phyloP scores from a whole-genome alignment of 2,113 vertebrate species.

The Phrynosoma platyrhinos region DNA sequence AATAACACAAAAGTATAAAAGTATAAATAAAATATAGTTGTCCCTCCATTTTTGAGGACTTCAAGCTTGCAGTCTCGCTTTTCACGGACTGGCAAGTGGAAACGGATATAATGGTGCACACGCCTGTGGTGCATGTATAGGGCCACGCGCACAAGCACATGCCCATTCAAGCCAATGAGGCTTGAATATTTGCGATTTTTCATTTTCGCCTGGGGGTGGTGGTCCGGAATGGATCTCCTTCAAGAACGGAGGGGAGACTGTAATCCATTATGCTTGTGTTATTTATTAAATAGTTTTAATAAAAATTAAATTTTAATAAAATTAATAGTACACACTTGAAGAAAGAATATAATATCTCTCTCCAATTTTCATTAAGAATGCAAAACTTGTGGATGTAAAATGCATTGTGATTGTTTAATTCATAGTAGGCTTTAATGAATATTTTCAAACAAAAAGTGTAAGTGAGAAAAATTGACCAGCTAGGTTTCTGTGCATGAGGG shows the following conservation, averaged over 20 bases:
- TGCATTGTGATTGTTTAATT: slow-evolving; percentile 49
- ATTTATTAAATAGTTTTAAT: slow-evolving; percentile 7
- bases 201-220: no score
- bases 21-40: background rate
- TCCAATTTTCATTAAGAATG: slow-evolving; percentile 47
- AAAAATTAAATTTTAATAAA: slow-evolving; percentile 11
- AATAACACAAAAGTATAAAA: slow-evolving; percentile 3
- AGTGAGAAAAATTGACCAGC: background rate
- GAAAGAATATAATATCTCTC: background rate
- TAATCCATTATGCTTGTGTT: background rate
- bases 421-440: slow-evolving; percentile 2
- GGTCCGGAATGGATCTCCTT: no score
- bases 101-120: no score
- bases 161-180: no score
- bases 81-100: no score
- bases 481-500: background rate
- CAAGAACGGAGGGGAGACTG: no score
- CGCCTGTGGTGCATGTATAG: no score
- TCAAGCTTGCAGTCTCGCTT: no score
- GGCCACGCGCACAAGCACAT: no score
- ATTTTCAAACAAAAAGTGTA: background rate
- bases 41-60: no score
- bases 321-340: background rate
- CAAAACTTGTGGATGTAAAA: slow-evolving; percentile 48
- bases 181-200: no score